Percentiles rank a stretch among this genome's conserved stretches.
Conservation (phyloP, 2,113 vertebrate species). For the Phaethornis superciliosus region DNA sequence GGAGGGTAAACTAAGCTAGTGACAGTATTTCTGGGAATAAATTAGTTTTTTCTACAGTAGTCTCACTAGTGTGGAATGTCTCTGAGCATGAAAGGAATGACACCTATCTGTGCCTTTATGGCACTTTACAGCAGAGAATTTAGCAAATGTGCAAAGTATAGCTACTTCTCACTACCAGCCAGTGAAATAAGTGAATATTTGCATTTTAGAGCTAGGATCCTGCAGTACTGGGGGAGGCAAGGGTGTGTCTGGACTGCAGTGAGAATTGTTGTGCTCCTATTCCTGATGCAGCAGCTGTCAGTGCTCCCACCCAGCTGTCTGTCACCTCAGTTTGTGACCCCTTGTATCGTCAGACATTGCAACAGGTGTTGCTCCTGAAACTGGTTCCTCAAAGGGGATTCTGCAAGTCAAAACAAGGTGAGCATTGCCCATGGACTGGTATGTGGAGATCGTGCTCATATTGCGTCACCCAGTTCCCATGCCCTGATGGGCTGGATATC, state of each 20-base stretch:
- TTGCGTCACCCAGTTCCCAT: neutral
- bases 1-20: neutral
- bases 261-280: neutral
- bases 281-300: neutral
- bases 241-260: neutral
- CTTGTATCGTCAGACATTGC: neutral
- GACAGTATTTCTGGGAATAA: neutral
- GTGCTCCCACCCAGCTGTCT: neutral
- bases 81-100: neutral
- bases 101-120: neutral
- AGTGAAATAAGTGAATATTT: neutral
- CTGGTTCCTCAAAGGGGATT: neutral
- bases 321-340: neutral
- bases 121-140: neutral
- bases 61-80: neutral
- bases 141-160: neutral
- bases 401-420: neutral
- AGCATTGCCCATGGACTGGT: neutral
- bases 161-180: neutral
- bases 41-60: neutral
- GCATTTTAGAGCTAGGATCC: neutral
- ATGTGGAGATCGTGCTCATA: neutral
- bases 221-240: neutral
- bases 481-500: neutral
- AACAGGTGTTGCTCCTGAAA: neutral